Evolutionary conservation across 2,113 vertebrate genomes (phyloP).

Genomic region (Phalacrocorax brasilianus): DNA sequence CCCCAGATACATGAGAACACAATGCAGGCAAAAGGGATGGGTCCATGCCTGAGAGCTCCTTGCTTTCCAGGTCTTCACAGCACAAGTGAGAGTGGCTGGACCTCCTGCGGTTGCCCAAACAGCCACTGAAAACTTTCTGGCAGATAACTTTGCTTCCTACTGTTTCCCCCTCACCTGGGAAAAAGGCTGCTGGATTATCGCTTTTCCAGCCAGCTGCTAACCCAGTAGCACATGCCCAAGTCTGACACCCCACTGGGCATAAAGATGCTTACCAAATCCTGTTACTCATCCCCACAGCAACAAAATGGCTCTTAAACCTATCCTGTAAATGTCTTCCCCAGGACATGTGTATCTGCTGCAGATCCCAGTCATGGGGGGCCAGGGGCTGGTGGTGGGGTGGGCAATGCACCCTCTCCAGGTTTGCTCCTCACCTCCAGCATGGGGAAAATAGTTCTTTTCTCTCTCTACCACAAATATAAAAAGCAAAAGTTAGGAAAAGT

Average conservation of each 20-base stretch:
- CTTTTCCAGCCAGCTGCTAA: not conserved
- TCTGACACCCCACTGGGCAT: not conserved
- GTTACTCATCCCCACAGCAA: not conserved
- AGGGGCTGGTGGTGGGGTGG: not conserved
- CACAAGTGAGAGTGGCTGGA: not conserved
- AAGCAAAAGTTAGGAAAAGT: not conserved
- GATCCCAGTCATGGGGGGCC: rapidly evolving
- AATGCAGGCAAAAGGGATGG: not conserved
- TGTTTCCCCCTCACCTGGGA: not conserved
- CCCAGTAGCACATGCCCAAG: not conserved
- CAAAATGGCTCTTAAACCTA: not conserved
- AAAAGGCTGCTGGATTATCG: not conserved
- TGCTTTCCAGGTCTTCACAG: not conserved
- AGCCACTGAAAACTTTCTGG: not conserved
- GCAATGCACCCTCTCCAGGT: not conserved
- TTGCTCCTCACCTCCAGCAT: not conserved
- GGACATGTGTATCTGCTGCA: not conserved
- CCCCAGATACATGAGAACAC: not conserved
- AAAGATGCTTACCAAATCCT: not conserved
- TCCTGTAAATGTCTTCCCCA: not conserved
- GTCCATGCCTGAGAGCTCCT: not conserved
- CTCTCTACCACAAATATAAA: not conserved
- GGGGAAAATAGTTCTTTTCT: not conserved
- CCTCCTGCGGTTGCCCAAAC: not conserved
- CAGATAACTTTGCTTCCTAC: not conserved